Base-by-base conservation (phyloP, 2,888 invertebrate species). In the Aphodius sticticus region DNA sequence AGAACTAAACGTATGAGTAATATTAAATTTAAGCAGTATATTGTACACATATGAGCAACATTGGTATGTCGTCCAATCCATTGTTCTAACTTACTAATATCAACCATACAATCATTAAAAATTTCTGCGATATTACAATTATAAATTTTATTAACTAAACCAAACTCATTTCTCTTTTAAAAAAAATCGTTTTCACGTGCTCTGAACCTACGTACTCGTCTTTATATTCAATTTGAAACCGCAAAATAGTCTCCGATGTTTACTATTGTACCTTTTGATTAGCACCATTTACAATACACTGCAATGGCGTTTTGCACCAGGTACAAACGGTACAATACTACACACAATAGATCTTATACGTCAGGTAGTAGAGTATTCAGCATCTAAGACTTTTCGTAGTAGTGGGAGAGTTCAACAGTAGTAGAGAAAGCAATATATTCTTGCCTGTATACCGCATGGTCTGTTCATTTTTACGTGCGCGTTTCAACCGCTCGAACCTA, bases 371-470 rank as follows among this genome's bases (percentile, higher is more conserved):
- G 4, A 5, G 53, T 53, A 53, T 16, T 37, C 71, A 77, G 77
- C 26, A 26, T 26, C 70, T 77, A 75, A 78, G 36, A 53, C 53
- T 53, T 6, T 38, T 53, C 53, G 12, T 7, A 78, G 81, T 81
- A 82, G 83, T 84, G 84, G 85, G 85, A 85, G 85, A 85, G 79
- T 85, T 85, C 81, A 84, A 85, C 82, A 84, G 82, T 80, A 83
- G 85, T 83, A 84, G 80, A 80, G 80, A 77, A 77, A 77, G 74
- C 74, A 74, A 53, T 74, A 74, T 74, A 74, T 36, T 74, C 74
- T 74, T 74, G 26, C 7, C 35, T 9, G 12, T 36, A n/a, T 12
- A 74, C 74, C 9, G 74, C 74, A 12, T 53, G 53, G 53, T 74
- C 35, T 26, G 74, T 37, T 74, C 74, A 74, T 74, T 74, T 74